Evolutionary conservation across 1,140 invertebrate species (phyloP).

Genomic region (Papilio polytes): DNA sequence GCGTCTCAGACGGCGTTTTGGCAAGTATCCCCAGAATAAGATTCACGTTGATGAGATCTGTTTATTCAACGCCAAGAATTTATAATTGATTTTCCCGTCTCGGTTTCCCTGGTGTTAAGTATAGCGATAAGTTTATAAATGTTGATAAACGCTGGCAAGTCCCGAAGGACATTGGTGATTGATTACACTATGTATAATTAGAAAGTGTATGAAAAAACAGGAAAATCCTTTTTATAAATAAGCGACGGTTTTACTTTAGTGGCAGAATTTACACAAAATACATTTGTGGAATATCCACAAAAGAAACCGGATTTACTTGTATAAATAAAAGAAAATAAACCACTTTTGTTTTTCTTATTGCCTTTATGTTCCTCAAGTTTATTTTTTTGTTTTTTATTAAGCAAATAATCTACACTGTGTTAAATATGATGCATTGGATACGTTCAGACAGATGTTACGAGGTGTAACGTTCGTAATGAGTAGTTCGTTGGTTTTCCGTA

Average conservation of each 20-base stretch:
- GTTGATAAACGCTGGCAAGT: not conserved
- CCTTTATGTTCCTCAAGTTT: not conserved
- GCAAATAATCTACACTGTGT: too few species aligned
- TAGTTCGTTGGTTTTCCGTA: too few species aligned
- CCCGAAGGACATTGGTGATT: not conserved
- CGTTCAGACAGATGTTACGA: too few species aligned
- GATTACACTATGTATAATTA: not conserved
- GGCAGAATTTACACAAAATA: not conserved
- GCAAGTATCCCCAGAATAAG: conserved; percentile 37
- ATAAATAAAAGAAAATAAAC: not conserved
- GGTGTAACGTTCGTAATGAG: too few species aligned
- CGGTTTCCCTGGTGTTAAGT: not conserved
- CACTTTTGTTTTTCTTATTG: not conserved
- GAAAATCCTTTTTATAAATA: not conserved
- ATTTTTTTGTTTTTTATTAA: not conserved
- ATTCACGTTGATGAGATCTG: conserved; percentile 16
- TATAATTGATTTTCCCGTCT: not conserved
- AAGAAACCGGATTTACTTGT: not conserved
- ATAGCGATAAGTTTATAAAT: not conserved
- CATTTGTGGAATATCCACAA: not conserved
- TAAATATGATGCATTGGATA: too few species aligned
- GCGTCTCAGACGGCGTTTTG: conserved; percentile 41
- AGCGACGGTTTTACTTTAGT: not conserved
- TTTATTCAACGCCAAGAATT: conserved; percentile 12
- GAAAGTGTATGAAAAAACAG: not conserved